phyloP scores from a whole-genome alignment of 1,140 invertebrate genomes.

The Portunus trituberculatus region DNA sequence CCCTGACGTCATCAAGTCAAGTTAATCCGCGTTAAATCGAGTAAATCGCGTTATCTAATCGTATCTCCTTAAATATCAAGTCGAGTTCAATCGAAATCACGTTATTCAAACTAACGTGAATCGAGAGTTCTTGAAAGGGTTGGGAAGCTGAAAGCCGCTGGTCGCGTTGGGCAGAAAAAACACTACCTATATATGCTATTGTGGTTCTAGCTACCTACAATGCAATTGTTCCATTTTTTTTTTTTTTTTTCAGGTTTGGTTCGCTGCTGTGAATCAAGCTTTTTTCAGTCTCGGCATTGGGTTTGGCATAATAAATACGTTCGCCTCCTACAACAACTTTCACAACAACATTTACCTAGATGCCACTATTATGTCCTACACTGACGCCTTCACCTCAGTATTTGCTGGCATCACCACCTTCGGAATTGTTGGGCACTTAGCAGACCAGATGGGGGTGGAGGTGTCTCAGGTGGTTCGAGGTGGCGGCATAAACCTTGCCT shows the following conservation, averaged over 20 bases:
- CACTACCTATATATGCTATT: too few species aligned
- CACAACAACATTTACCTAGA: slow-evolving; percentile 83
- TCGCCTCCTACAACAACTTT: slow-evolving; percentile 81
- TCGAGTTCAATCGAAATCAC: too few species aligned
- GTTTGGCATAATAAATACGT: slow-evolving; percentile 79
- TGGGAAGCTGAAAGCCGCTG: too few species aligned
- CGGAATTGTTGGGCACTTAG: slow-evolving; percentile 90
- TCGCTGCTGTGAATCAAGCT: slow-evolving; percentile 80
- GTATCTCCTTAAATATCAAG: too few species aligned
- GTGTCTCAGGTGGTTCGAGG: slow-evolving; percentile 86
- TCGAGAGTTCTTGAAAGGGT: too few species aligned
- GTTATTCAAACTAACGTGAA: too few species aligned
- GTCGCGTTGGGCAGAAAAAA: too few species aligned
- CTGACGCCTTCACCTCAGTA: slow-evolving; percentile 87
- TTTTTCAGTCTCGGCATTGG: slow-evolving; percentile 81
- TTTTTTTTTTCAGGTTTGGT: too few species aligned
- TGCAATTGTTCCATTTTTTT: neutral
- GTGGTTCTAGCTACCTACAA: too few species aligned
- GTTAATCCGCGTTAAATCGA: too few species aligned
- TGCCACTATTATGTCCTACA: slow-evolving; percentile 82
- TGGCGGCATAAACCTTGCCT: slow-evolving; percentile 83
- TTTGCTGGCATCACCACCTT: slow-evolving; percentile 94
- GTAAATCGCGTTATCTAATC: too few species aligned
- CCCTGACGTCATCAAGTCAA: too few species aligned
- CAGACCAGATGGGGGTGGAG: slow-evolving; percentile 86